These are phyloP conservation scores for Ectropis grisescens DNA, from an alignment of 1,140 invertebrate species.

Conservation along the genomic window DNA sequence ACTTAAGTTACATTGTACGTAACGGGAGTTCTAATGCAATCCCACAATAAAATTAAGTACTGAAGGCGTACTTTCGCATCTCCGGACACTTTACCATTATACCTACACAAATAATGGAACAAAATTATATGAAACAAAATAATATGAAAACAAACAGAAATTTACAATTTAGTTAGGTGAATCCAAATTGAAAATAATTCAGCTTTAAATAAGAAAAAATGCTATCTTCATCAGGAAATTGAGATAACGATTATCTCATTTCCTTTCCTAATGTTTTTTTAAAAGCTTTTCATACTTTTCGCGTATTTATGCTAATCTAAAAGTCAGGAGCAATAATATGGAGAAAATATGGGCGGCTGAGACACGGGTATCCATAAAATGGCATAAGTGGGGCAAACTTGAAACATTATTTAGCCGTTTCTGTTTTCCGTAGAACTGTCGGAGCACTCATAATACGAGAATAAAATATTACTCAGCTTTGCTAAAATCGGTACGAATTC, in stretches of 20 bases:
- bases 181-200: no score
- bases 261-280: conserved; percentile 18
- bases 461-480: not conserved
- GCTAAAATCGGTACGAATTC: no score
- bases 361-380: conserved; percentile 26
- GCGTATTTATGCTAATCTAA: conserved; percentile 28
- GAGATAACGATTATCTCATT: conserved; percentile 13
- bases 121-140: no score
- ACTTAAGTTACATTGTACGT: no score
- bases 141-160: no score
- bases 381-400: conserved; percentile 25
- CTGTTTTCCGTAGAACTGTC: conserved; percentile 5
- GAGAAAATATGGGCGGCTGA: conserved; percentile 24
- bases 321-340: conserved; percentile 27
- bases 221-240: conserved; percentile 5
- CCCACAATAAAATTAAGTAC: no score
- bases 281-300: conserved; percentile 25
- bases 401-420: conserved; percentile 24
- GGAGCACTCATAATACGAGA: conserved; percentile 4
- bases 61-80: no score
- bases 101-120: no score
- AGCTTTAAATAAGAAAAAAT: no score
- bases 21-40: no score
- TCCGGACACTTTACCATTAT: no score
- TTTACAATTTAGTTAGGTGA: no score